Evolutionary conservation across 2,888 invertebrate species (phyloP), one percentile per base, ranked within the genome.

Genomic region (Acleris laterana): DNA sequence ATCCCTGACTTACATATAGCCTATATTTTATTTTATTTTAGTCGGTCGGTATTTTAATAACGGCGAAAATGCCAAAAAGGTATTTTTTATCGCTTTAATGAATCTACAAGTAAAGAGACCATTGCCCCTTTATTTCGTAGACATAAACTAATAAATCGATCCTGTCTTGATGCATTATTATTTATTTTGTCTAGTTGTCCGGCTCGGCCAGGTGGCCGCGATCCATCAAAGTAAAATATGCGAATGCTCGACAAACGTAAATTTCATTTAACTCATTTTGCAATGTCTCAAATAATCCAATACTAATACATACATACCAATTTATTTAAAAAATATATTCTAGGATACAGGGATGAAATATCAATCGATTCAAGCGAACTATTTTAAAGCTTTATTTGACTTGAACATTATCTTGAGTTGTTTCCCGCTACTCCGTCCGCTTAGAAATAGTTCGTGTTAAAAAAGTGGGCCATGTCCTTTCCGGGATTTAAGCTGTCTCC

Each of bases 221-320:
- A 57, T 63, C 50, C 11, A 57, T 63, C 63, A 63, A 51, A 63
- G 44, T 63, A 51, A 57, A 51, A 51, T 57, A 51, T 46, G 57
- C 63, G 50, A 44, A 57, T 56, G 56, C 16, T 49, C 32, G 38
- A 32, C 46, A 20, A 48, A 48, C 38, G 59, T 19, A 61, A 52
- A 62, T 55, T 22, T 20, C 6, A 22, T 38, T 32, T 17, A 46
- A 46, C 9, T 25, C 17, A 52, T 46, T 17, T n/a, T 16, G 22
- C n/a, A 9, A n/a, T 46, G 22, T 46, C 22, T 57, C n/a, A 57
- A 57, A 22, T 5, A 46, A 2, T 3, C 5, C 46, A 46, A 6
- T 16, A 44, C 1, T 5, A 44, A n/a, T 46, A n/a, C 6, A n/a
- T n/a, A 5, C 5, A 32, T 9, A 32, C 46, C 17, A 6, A 17